Percentiles rank a stretch among this genome's conserved stretches.
phyloP scores from a whole-genome alignment of 2,113 vertebrate genomes.

The Spheniscus mendiculus region DNA sequence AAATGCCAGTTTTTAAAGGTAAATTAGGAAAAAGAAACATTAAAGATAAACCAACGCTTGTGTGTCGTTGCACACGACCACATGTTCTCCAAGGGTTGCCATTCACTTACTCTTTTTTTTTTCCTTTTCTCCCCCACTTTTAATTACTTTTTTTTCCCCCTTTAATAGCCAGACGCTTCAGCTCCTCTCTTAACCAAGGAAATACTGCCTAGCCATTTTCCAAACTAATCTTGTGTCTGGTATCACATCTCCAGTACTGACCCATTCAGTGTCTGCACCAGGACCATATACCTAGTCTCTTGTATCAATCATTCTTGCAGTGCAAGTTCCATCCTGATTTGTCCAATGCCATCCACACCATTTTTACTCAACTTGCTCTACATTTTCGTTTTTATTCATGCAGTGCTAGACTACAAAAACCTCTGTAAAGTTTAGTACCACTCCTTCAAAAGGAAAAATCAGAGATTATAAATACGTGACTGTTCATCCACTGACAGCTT shows the following conservation, averaged over 20 bases:
- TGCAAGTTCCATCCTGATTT: background rate
- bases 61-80: background rate
- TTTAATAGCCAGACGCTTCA: background rate
- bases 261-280: background rate
- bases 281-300: background rate
- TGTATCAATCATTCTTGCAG: background rate
- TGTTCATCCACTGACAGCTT: background rate
- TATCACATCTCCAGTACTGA: background rate
- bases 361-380: background rate
- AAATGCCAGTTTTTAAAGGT: background rate
- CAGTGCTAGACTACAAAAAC: background rate
- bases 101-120: background rate
- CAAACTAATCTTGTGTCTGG: background rate
- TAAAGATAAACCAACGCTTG: background rate
- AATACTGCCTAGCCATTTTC: background rate
- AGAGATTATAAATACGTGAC: background rate
- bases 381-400: background rate
- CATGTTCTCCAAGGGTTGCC: background rate
- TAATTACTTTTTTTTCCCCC: too few species aligned
- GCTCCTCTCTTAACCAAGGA: background rate
- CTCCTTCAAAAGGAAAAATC: background rate
- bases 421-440: background rate
- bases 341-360: too few species aligned
- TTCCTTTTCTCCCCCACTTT: rapidly evolving
- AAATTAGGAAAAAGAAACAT: background rate